Conservation (phyloP, 53 echinoderm and acorn worm genomes). For the Astropecten irregularis region DNA sequence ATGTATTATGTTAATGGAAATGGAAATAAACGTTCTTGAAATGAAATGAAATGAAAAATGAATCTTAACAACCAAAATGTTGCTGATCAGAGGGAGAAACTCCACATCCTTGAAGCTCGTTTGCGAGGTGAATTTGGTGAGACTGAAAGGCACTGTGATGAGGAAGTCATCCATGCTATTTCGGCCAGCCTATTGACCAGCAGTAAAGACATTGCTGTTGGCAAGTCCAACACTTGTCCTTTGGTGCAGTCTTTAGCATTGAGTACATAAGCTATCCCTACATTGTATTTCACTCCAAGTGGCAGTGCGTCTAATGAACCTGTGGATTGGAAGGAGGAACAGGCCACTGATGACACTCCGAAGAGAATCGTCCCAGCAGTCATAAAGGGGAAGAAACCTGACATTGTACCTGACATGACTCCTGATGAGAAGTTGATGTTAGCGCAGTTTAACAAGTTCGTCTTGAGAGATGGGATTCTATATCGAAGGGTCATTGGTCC, state of each 20-base stretch:
- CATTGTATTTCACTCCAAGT: background rate
- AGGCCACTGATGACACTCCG: slow-evolving; percentile 31
- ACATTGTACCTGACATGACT: background rate
- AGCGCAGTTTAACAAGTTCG: slow-evolving; percentile 32
- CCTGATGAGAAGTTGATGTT: slow-evolving; percentile 13
- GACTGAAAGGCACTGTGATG: background rate
- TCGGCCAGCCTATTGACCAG: background rate
- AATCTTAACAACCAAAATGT: background rate
- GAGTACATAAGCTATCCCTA: slow-evolving; percentile 32
- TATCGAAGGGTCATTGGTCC: background rate
- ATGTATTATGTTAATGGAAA: too few species aligned
- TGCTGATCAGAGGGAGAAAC: slow-evolving; percentile 4
- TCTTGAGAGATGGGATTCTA: slow-evolving; percentile 29
- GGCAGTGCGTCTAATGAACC: background rate
- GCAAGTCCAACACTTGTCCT: too few species aligned
- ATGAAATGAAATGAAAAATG: too few species aligned
- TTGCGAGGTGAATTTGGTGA: slow-evolving; percentile 13
- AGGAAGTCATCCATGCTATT: slow-evolving; percentile 17
- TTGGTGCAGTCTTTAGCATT: slow-evolving; percentile 41
- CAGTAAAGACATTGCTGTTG: background rate
- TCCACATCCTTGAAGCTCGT: slow-evolving; percentile 12
- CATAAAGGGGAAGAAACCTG: background rate
- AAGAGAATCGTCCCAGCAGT: background rate
- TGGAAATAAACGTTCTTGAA: too few species aligned
- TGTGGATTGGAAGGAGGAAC: slow-evolving; percentile 52